Percentiles rank a stretch among this genome's conserved stretches.
phyloP scores from a whole-genome alignment of 2,888 invertebrate species.

The Sphaeridia pumilis region DNA sequence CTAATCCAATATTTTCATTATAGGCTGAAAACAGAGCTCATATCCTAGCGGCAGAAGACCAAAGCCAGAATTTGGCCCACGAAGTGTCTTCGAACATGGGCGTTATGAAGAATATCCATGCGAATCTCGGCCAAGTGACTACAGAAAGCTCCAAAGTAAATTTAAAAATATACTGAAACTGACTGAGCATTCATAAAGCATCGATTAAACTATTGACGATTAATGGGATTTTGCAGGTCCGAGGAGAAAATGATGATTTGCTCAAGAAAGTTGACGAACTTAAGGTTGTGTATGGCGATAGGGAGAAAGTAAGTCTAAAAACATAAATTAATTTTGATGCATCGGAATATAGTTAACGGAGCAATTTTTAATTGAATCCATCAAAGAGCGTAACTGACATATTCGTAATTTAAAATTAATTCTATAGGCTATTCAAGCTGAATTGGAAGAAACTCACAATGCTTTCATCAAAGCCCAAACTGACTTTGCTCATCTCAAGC shows the following conservation, averaged over 20 bases:
- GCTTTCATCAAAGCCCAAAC: slow-evolving; percentile 23
- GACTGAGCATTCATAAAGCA: not conserved
- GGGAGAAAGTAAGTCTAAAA: slow-evolving; percentile 19
- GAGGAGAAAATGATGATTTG: slow-evolving; percentile 27
- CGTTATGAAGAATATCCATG: slow-evolving; percentile 32
- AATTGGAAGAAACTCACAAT: slow-evolving; percentile 23
- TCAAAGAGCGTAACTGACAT: not conserved
- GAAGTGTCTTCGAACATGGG: slow-evolving; percentile 33
- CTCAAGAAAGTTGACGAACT: slow-evolving; percentile 21
- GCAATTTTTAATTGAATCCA: too few relatives aligned
- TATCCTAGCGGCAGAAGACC: slow-evolving; percentile 30
- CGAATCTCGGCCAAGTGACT: slow-evolving; percentile 25
- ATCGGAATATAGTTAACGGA: not conserved
- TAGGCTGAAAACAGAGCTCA: slow-evolving; percentile 31
- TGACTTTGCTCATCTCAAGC: slow-evolving; percentile 23
- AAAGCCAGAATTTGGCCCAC: slow-evolving; percentile 28
- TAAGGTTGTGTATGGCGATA: slow-evolving; percentile 25
- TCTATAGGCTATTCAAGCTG: slow-evolving; percentile 16
- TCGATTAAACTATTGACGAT: not conserved
- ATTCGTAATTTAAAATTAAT: too few relatives aligned
- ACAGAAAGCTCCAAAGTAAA: slow-evolving; percentile 27
- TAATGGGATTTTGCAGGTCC: slow-evolving; percentile 18
- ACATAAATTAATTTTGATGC: too few relatives aligned
- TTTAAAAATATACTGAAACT: not conserved
- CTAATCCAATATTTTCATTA: slow-evolving; percentile 1